Evolutionary conservation across 2,113 vertebrate species (phyloP).

Genomic region (Apeltes quadracus): DNA sequence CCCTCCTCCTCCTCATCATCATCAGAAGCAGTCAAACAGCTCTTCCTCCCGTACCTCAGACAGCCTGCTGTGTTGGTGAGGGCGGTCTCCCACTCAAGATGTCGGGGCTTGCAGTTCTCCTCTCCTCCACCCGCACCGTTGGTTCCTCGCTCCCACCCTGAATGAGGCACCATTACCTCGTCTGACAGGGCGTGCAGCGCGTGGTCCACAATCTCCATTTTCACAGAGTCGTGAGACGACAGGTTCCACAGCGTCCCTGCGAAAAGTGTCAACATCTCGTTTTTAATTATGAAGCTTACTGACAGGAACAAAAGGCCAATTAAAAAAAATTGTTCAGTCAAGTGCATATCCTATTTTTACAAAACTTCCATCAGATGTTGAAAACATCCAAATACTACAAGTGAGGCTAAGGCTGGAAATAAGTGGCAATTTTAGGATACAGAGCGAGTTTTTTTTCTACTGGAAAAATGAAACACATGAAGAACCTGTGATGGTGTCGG

Average conservation of each 20-base stretch:
- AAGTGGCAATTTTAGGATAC: background rate
- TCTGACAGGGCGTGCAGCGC: conserved; percentile 91
- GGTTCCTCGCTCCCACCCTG: conserved; percentile 87
- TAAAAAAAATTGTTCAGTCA: background rate
- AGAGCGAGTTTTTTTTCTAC: background rate
- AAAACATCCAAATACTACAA: conserved; percentile 1
- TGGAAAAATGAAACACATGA: background rate
- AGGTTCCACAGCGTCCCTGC: conserved; percentile 96
- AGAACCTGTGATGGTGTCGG: conserved; percentile 94
- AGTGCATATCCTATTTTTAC: background rate
- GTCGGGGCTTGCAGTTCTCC: conserved; percentile 90
- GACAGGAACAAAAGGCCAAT: background rate
- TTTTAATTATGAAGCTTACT: background rate
- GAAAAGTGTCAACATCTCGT: background rate
- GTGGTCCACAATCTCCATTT: conserved; percentile 97
- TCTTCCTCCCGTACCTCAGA: conserved; percentile 83
- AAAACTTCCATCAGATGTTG: background rate
- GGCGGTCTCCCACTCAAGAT: conserved; percentile 93
- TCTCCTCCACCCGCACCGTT: conserved; percentile 78
- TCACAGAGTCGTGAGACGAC: conserved; percentile 95
- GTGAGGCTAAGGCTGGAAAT: background rate
- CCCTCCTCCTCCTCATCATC: background rate
- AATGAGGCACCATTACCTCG: conserved; percentile 92
- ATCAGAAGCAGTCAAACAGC: background rate
- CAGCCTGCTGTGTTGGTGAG: conserved; percentile 97